Conservation (phyloP, 1,140 invertebrate species). For the Leptestheria dahalacensis region DNA sequence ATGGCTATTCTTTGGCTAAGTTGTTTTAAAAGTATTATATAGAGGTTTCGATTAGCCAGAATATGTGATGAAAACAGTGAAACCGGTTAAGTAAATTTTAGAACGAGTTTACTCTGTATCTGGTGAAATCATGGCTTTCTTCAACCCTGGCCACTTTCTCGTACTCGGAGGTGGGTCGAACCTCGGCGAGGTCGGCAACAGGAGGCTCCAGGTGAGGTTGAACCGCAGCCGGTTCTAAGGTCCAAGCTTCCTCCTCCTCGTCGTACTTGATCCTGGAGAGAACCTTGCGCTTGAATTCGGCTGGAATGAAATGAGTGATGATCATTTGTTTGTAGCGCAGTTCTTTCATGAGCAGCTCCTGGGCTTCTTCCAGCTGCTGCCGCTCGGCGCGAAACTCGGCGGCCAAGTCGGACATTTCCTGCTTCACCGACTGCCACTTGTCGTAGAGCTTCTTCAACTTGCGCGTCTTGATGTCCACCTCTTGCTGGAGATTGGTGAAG, state of each 20-base stretch:
- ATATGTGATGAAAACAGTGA: too few species aligned
- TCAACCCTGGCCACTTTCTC: conserved; percentile 3
- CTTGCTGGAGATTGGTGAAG: conserved; percentile 72
- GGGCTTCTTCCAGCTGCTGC: conserved; percentile 60
- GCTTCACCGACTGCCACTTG: conserved; percentile 40
- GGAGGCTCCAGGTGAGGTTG: conserved; percentile 29
- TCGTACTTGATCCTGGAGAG: conserved; percentile 59
- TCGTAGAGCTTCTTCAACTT: conserved; percentile 60
- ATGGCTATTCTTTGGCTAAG: too few species aligned
- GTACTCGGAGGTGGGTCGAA: neutral
- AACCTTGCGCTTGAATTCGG: conserved; percentile 73
- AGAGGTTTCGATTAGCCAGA: too few species aligned
- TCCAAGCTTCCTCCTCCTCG: conserved; percentile 78
- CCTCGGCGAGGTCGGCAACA: conserved; percentile 1
- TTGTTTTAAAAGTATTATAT: too few species aligned
- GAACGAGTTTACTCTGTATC: conserved; percentile 6
- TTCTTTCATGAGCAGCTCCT: conserved; percentile 60
- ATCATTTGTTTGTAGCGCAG: conserved; percentile 69
- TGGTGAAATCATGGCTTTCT: neutral
- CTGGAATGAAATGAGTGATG: conserved; percentile 93
- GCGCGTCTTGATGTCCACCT: conserved; percentile 82
- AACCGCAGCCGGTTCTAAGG: conserved; percentile 30
- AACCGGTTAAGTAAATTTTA: neutral
- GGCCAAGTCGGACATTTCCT: conserved; percentile 65
- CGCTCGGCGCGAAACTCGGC: conserved; percentile 64